Percentiles rank a stretch among this genome's conserved stretches.
These are phyloP conservation scores for Aphaenogaster rudis DNA, from an alignment of 1,140 invertebrate genomes.

Conservation along the genomic window DNA sequence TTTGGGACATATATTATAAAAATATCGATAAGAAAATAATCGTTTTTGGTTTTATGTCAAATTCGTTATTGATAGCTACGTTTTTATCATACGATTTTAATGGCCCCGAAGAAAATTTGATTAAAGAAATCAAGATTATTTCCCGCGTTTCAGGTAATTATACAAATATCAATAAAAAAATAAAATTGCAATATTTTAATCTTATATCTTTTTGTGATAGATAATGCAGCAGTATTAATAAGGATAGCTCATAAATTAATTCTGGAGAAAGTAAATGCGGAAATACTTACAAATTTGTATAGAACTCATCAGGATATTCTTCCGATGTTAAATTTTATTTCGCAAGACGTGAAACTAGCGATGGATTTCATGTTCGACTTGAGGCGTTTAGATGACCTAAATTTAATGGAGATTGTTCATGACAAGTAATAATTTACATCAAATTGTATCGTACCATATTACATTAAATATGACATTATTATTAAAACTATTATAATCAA, in stretches of 20 bases:
- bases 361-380: constrained; percentile 81
- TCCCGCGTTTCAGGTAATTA: constrained; percentile 75
- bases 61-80: constrained; percentile 74
- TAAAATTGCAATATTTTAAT: constrained; percentile 28
- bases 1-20: constrained; percentile 75
- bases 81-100: constrained; percentile 46
- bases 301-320: constrained; percentile 73
- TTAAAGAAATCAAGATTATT: constrained; percentile 74
- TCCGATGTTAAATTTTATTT: constrained; percentile 72
- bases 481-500: constrained; percentile 20
- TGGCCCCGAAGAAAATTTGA: constrained; percentile 1
- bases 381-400: constrained; percentile 66
- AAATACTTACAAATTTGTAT: constrained; percentile 58
- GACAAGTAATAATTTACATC: constrained; percentile 73
- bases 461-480: constrained; percentile 24
- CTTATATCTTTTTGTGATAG: constrained; percentile 47
- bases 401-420: constrained; percentile 73
- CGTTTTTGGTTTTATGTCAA: constrained; percentile 76
- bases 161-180: background rate
- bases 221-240: constrained; percentile 63
- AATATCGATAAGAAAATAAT: constrained; percentile 68
- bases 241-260: constrained; percentile 77
- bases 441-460: background rate
- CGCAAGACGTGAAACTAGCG: constrained; percentile 75
- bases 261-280: constrained; percentile 70